Conservation (phyloP, 2,113 vertebrate genomes). For the Mystacornis crossleyi region DNA sequence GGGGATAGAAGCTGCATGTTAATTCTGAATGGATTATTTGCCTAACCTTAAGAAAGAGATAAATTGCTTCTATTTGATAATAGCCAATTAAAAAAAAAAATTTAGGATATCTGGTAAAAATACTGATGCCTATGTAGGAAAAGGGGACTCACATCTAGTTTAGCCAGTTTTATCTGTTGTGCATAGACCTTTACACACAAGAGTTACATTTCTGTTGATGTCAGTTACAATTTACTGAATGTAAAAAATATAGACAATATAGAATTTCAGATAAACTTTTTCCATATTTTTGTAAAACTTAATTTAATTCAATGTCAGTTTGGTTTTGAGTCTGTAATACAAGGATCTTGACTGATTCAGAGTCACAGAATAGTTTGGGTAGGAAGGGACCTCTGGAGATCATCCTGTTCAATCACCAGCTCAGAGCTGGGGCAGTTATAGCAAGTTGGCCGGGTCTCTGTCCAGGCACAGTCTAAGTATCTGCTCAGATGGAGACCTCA, state of each 20-base stretch:
- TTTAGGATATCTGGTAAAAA: conserved; percentile 49
- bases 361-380: not conserved
- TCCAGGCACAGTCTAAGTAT: not conserved
- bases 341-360: not conserved
- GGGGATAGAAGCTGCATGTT: conserved; percentile 70
- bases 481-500: not conserved
- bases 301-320: not conserved
- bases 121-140: conserved; percentile 20
- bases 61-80: conserved; percentile 74
- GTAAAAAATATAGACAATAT: not conserved
- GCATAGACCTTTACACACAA: not conserved
- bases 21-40: conserved; percentile 72
- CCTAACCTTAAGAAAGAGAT: conserved; percentile 68
- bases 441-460: not conserved
- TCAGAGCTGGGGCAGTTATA: not conserved
- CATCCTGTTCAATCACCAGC: not conserved
- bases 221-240: conserved; percentile 16
- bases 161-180: conserved; percentile 40
- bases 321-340: not conserved
- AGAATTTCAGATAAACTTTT: conserved; percentile 33
- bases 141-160: conserved; percentile 30
- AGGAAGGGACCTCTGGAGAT: not conserved
- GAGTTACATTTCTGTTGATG: conserved; percentile 20
- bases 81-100: conserved; percentile 41
- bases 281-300: not conserved